Evolutionary conservation across 2,888 invertebrate genomes (phyloP).

Genomic region (Andrena marginata): DNA sequence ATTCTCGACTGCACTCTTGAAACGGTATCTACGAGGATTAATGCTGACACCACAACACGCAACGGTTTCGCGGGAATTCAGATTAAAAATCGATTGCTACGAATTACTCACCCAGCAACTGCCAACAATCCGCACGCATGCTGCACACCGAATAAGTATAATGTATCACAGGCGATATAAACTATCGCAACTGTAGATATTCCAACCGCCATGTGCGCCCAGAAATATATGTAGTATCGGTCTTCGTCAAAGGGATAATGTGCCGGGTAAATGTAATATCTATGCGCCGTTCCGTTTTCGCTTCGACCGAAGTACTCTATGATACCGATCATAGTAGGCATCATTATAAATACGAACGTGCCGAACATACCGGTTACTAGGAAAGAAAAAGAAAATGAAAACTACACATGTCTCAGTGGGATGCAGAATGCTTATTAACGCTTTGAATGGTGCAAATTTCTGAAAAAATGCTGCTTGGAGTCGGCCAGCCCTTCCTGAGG

Average conservation of each 20-base stretch:
- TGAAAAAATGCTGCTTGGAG: too few species aligned
- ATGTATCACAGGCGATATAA: conserved; percentile 10
- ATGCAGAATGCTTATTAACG: too few species aligned
- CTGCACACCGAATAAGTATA: conserved; percentile 17
- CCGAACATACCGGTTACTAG: too few species aligned
- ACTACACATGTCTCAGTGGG: too few species aligned
- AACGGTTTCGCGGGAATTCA: background rate
- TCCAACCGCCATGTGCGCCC: background rate
- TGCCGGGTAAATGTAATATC: background rate
- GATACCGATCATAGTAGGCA: too few species aligned
- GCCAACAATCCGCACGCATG: conserved; percentile 25
- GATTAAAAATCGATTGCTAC: background rate
- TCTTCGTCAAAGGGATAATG: conserved; percentile 3
- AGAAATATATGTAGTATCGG: background rate
- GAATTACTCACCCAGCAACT: conserved; percentile 15
- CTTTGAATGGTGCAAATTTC: too few species aligned
- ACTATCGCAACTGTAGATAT: background rate
- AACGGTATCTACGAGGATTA: background rate
- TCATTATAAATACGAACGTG: too few species aligned
- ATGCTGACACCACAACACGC: background rate
- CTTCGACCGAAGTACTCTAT: too few species aligned
- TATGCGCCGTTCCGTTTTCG: background rate
- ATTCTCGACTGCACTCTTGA: background rate
- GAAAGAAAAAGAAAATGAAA: too few species aligned
- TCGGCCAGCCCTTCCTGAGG: too few species aligned